phyloP scores from a whole-genome alignment of 2,113 vertebrate genomes.

The Ursus arctos region DNA sequence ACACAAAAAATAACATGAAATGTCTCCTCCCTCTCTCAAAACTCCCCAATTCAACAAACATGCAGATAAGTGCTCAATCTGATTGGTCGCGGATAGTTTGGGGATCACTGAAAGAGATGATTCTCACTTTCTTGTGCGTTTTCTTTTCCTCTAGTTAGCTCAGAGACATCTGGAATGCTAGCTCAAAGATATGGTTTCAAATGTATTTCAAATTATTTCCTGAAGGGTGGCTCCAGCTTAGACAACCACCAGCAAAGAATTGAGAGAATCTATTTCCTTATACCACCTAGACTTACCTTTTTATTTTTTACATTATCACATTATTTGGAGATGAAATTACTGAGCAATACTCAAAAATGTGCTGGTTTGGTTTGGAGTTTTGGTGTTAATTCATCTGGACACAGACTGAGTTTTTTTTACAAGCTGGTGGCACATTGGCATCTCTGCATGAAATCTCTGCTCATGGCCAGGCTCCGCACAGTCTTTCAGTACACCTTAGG shows the following conservation, averaged over 20 bases:
- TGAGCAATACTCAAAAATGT: neutral
- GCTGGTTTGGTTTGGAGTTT: neutral
- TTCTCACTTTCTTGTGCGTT: neutral
- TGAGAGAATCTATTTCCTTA: conserved; percentile 11
- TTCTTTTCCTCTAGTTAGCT: neutral
- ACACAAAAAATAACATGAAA: conserved; percentile 27
- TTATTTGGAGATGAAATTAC: conserved; percentile 27
- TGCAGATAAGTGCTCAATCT: neutral
- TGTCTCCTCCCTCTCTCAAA: neutral
- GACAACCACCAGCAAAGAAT: neutral
- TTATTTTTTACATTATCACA: conserved; percentile 45
- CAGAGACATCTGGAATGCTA: neutral
- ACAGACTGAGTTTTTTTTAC: neutral
- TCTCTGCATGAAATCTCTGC: neutral
- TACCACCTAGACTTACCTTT: neutral
- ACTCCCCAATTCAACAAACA: neutral
- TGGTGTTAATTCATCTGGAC: conserved; percentile 45
- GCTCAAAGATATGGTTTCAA: conserved; percentile 12
- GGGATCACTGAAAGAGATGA: neutral
- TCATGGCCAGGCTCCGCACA: neutral
- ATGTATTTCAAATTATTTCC: conserved; percentile 22
- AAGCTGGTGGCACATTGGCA: neutral
- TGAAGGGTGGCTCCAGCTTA: neutral
- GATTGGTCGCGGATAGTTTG: neutral
- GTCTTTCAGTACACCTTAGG: neutral